phyloP scores from a whole-genome alignment of 2,113 vertebrate species.

The Muscicapa adusta region DNA sequence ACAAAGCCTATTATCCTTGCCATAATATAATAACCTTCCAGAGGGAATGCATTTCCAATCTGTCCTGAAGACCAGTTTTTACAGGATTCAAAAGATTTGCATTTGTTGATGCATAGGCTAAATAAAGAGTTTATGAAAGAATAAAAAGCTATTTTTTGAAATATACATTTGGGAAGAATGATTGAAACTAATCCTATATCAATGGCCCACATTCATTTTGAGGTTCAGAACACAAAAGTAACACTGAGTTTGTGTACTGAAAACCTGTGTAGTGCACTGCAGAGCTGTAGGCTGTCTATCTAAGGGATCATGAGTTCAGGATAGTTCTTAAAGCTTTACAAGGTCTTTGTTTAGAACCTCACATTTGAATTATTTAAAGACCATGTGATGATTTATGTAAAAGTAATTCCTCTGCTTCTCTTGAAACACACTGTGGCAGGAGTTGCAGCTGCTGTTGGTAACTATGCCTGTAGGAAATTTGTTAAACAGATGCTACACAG shows the following conservation, averaged over 20 bases:
- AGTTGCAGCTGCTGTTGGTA: background rate
- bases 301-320: background rate
- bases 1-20: constrained; percentile 81
- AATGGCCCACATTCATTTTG: background rate
- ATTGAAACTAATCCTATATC: background rate
- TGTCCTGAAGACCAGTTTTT: constrained; percentile 75
- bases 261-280: background rate
- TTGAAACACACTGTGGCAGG: background rate
- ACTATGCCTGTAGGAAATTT: background rate
- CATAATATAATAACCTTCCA: constrained; percentile 78
- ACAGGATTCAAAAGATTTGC: constrained; percentile 38
- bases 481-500: background rate
- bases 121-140: background rate
- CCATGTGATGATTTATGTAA: background rate
- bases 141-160: background rate
- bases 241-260: background rate
- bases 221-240: background rate
- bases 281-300: background rate
- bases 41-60: constrained; percentile 71
- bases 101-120: constrained; percentile 45
- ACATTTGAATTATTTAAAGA: constrained; percentile 2
- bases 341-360: background rate
- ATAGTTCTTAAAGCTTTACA: background rate
- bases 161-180: background rate
- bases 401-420: background rate